phyloP scores from a whole-genome alignment of 2,113 vertebrate genomes.

The Numenius arquata region DNA sequence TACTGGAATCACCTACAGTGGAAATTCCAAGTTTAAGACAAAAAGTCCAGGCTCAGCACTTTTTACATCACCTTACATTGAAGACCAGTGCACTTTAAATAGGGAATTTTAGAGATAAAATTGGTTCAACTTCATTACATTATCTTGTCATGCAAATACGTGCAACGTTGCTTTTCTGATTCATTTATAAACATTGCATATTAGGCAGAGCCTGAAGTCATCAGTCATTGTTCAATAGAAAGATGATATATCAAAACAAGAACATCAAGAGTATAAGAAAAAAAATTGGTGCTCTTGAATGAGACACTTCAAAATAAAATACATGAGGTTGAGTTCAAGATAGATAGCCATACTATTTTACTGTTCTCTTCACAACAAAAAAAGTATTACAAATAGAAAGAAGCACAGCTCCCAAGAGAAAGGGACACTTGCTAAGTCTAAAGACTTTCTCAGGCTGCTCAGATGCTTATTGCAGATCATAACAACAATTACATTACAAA shows the following conservation, averaged over 20 bases:
- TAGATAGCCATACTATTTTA: not conserved
- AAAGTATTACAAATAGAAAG: not conserved
- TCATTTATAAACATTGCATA: constrained; percentile 35
- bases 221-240: constrained; percentile 33
- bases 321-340: not conserved
- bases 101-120: constrained; percentile 1
- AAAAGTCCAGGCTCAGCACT: not conserved
- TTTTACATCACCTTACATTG: not conserved
- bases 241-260: constrained; percentile 18
- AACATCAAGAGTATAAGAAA: not conserved
- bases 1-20: not conserved
- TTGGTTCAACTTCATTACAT: not conserved
- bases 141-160: constrained; percentile 1
- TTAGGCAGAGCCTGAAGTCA: constrained; percentile 5
- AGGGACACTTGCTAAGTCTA: not conserved
- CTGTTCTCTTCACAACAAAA: not conserved
- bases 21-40: not conserved
- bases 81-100: not conserved
- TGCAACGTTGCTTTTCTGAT: not conserved
- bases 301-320: not conserved
- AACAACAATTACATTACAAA: not conserved
- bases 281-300: not conserved
- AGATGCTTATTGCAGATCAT: not conserved
- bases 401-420: not conserved
- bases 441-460: not conserved